These are phyloP conservation scores for Oreochromis aureus DNA, from an alignment of 2,113 vertebrate species.

Conservation along the genomic window DNA sequence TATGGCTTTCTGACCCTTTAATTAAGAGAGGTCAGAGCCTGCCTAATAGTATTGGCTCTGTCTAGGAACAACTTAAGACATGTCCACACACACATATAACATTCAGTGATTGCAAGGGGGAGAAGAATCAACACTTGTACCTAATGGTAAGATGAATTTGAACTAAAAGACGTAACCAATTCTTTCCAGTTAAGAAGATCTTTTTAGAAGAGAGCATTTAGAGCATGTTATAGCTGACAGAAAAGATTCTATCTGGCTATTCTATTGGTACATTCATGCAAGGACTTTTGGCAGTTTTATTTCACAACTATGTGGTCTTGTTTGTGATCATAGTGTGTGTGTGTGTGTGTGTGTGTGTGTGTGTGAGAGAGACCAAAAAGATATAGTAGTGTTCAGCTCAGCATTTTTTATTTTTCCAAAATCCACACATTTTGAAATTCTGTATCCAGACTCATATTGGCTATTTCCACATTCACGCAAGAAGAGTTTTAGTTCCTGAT, in stretches of 20 bases:
- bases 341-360: too few species aligned
- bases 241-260: background rate
- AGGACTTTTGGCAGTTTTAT: background rate
- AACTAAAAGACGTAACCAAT: background rate
- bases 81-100: background rate
- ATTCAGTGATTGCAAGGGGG: background rate
- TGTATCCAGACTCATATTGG: background rate
- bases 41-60: background rate
- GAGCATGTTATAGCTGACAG: background rate
- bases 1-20: constrained; percentile 12
- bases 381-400: background rate
- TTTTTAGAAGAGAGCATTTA: background rate
- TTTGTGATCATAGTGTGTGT: background rate
- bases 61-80: background rate
- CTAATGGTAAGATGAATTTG: background rate
- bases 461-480: background rate
- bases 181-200: background rate
- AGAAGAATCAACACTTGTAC: background rate
- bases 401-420: background rate
- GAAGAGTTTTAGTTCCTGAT: background rate
- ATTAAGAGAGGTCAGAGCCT: constrained; percentile 8
- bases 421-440: background rate
- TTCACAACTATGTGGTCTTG: background rate
- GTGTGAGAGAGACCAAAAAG: background rate
- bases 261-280: background rate